These are phyloP conservation scores for Coendou prehensilis DNA, from an alignment of 2,797 vertebrate genomes.

Conservation along the genomic window DNA sequence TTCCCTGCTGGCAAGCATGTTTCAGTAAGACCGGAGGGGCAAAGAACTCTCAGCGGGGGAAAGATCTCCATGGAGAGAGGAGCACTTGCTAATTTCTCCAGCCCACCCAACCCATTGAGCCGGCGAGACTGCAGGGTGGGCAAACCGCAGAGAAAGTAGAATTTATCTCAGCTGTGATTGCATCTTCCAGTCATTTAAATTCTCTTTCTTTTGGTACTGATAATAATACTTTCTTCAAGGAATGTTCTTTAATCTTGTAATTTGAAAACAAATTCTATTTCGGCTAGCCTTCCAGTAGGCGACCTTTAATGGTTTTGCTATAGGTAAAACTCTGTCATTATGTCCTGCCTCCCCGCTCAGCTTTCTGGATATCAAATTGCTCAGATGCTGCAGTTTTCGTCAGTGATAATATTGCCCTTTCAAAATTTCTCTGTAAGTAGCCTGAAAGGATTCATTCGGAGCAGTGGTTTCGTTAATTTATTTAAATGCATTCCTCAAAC, in stretches of 20 bases:
- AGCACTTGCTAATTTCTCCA: conserved; percentile 66
- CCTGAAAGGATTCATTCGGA: conserved; percentile 83
- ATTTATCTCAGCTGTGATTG: conserved; percentile 83
- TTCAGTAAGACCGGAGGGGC: conserved; percentile 55
- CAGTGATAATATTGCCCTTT: conserved; percentile 88
- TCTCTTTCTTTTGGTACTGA: conserved; percentile 84
- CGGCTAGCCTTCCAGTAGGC: conserved; percentile 84
- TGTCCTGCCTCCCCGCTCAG: conserved; percentile 82
- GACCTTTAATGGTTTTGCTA: conserved; percentile 87
- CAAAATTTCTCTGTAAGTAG: conserved; percentile 83
- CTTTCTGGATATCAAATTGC: conserved; percentile 83
- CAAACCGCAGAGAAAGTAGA: conserved; percentile 60
- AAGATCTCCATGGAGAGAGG: conserved; percentile 4
- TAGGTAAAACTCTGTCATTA: conserved; percentile 84
- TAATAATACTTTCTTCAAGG: conserved; percentile 86
- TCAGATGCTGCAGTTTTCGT: conserved; percentile 85
- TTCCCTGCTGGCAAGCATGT: conserved; percentile 47
- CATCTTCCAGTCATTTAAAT: conserved; percentile 83
- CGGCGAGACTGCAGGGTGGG: not conserved
- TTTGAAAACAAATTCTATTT: conserved; percentile 89
- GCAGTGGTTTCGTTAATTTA: conserved; percentile 88
- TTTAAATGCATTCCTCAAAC: conserved; percentile 88
- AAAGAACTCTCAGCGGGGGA: conserved; percentile 61
- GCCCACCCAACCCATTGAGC: conserved; percentile 23
- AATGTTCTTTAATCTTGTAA: conserved; percentile 87